Conservation (phyloP, 2,113 vertebrate genomes). For the Orthochromis malagaraziensis region DNA sequence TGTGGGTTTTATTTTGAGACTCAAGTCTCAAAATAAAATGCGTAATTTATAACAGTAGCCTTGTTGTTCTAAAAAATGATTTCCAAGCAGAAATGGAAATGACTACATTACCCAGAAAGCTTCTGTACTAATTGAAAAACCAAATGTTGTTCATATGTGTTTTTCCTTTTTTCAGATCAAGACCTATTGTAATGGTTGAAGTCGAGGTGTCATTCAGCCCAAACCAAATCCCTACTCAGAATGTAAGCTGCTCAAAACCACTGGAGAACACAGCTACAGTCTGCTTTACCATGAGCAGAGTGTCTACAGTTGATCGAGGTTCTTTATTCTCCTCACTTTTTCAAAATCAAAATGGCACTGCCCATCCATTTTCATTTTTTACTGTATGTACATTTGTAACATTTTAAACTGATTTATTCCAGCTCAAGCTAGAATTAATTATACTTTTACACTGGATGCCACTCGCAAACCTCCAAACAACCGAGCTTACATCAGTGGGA, state of each 20-base stretch:
- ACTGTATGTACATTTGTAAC: neutral
- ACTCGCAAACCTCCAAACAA: neutral
- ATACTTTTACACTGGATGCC: neutral
- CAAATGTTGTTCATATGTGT: neutral
- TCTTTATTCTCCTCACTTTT: neutral
- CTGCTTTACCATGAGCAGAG: neutral
- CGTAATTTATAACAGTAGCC: neutral
- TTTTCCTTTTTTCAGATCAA: neutral
- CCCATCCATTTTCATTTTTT: neutral
- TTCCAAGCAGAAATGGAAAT: neutral
- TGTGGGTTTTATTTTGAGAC: neutral
- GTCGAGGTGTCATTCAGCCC: neutral
- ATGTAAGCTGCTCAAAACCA: neutral
- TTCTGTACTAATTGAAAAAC: neutral
- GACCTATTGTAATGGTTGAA: neutral
- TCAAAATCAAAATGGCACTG: neutral
- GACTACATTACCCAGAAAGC: neutral
- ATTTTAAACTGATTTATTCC: neutral
- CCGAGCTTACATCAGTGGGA: neutral
- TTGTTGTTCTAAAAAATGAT: neutral
- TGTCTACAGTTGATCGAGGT: neutral
- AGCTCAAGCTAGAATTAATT: neutral
- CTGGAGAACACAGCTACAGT: neutral
- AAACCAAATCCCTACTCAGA: neutral
- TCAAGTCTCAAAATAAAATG: neutral